Percentiles rank a stretch among this genome's conserved stretches.
Conservation (phyloP, 1,140 invertebrate species). For the Microplitis demolitor region DNA sequence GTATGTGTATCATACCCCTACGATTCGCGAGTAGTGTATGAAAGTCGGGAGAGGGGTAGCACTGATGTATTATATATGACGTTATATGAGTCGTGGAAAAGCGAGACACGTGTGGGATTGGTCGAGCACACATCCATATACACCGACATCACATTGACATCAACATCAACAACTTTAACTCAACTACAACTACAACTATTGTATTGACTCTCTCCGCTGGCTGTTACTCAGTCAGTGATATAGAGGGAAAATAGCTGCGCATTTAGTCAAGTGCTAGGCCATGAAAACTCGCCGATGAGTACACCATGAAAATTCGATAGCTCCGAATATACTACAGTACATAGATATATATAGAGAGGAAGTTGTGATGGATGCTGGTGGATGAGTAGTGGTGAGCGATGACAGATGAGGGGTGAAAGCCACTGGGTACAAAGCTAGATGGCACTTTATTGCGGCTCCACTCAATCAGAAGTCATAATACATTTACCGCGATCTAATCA, state of each 20-base stretch:
- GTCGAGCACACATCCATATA: not conserved
- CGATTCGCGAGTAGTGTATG: slow-evolving; percentile 21
- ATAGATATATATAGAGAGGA: not conserved
- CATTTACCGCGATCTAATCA: slow-evolving; percentile 50
- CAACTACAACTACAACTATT: not conserved
- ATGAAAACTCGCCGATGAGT: slow-evolving; percentile 2
- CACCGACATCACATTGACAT: not conserved
- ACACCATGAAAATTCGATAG: not conserved
- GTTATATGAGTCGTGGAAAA: not conserved
- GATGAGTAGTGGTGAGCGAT: not conserved
- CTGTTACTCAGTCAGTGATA: not conserved
- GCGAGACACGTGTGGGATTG: not conserved
- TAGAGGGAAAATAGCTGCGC: not conserved
- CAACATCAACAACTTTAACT: not conserved
- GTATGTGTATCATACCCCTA: slow-evolving; percentile 17
- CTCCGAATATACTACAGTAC: not conserved
- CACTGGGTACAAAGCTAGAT: slow-evolving; percentile 14
- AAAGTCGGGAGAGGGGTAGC: not conserved
- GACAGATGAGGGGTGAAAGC: slow-evolving; percentile 2
- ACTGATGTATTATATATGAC: not conserved
- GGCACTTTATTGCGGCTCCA: slow-evolving; percentile 42
- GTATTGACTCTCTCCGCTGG: not conserved
- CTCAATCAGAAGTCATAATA: slow-evolving; percentile 57
- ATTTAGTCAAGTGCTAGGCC: not conserved
- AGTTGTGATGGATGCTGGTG: not conserved